Evolutionary conservation across 2,113 vertebrate genomes (phyloP).

Genomic region (Phrynosoma platyrhinos): DNA sequence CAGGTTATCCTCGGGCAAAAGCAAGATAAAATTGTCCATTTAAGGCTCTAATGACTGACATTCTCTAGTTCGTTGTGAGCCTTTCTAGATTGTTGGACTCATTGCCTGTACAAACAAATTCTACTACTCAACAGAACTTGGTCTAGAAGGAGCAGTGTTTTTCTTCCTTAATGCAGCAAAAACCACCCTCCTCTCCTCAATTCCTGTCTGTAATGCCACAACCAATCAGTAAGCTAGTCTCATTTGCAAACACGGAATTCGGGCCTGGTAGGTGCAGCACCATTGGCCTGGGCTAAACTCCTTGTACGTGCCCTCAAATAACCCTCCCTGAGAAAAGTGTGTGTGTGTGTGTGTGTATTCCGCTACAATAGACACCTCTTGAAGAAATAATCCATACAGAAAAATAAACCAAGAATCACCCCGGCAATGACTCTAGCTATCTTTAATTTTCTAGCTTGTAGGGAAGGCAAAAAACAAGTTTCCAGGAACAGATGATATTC

Average conservation of each 20-base stretch:
- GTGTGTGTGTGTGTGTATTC: background rate
- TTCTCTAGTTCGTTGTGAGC: background rate
- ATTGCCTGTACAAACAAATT: background rate
- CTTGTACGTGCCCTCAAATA: slow-evolving; percentile 66
- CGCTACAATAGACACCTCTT: slow-evolving; percentile 78
- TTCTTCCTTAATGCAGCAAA: background rate
- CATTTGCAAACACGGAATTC: slow-evolving; percentile 60
- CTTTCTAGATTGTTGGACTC: too few species aligned
- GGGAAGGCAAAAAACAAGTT: background rate
- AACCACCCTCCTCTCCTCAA: slow-evolving; percentile 6
- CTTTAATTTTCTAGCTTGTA: background rate
- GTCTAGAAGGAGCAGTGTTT: background rate
- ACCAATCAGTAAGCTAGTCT: slow-evolving; percentile 78
- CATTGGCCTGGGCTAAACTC: slow-evolving; percentile 80
- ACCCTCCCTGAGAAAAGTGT: slow-evolving; percentile 61
- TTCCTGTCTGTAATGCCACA: slow-evolving; percentile 64
- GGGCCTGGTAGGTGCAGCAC: slow-evolving; percentile 64
- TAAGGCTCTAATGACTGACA: background rate
- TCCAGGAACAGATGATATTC: too few species aligned
- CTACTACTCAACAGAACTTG: background rate
- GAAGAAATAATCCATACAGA: background rate
- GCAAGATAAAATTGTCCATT: background rate
- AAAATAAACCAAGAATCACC: background rate
- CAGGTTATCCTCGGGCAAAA: background rate
- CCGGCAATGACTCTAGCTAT: background rate